phyloP scores from a whole-genome alignment of 2,797 vertebrate genomes.

The Anisognathus igniventris region DNA sequence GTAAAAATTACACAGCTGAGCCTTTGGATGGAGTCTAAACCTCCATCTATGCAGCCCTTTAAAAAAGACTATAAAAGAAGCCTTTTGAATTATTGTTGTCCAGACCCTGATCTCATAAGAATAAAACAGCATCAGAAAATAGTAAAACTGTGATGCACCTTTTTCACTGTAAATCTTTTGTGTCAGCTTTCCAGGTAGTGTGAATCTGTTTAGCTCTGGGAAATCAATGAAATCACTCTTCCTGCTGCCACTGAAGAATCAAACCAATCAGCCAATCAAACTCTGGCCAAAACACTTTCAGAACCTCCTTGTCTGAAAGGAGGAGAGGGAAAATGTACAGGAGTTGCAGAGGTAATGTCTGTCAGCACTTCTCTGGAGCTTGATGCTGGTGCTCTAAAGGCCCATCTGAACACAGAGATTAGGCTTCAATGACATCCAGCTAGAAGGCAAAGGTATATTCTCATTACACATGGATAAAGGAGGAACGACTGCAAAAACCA shows the following conservation, averaged over 20 bases:
- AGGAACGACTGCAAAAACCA: not conserved
- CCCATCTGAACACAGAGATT: not conserved
- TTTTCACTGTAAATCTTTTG: not conserved
- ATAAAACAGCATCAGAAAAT: slow-evolving; percentile 13
- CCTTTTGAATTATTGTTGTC: not conserved
- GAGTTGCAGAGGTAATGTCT: not conserved
- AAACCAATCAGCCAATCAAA: not conserved
- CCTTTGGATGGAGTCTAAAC: not conserved
- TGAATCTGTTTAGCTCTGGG: not conserved
- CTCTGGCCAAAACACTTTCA: not conserved
- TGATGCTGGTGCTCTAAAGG: not conserved
- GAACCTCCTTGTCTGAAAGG: not conserved
- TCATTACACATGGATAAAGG: not conserved
- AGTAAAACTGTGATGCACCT: not conserved
- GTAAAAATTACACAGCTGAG: not conserved
- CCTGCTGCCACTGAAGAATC: not conserved
- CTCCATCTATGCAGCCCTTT: not conserved
- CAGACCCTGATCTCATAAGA: not conserved
- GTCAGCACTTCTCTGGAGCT: not conserved
- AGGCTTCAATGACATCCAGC: not conserved
- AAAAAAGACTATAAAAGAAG: not conserved
- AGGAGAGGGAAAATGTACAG: not conserved
- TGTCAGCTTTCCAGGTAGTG: not conserved
- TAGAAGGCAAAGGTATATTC: not conserved
- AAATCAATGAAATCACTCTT: not conserved